A percentile compares a stretch with the other conserved stretches of the same genome.
phyloP scores from a whole-genome alignment of 2,888 invertebrate genomes.

The Xestia xanthographa region DNA sequence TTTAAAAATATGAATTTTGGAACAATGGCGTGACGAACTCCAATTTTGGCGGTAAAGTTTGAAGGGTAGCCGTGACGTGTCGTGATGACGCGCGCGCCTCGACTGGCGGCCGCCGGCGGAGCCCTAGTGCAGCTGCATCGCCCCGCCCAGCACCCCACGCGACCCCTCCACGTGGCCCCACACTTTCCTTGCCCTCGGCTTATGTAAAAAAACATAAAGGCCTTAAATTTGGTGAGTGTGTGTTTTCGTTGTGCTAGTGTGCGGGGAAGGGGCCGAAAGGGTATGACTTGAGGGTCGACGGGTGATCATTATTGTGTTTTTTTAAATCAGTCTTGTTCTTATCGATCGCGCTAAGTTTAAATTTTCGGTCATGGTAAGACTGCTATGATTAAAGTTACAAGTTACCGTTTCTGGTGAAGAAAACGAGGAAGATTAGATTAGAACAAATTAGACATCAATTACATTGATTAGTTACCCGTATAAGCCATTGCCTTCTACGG shows the following conservation, averaged over 20 bases:
- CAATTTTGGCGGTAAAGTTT: slow-evolving; percentile 73
- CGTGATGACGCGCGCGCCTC: slow-evolving; percentile 83
- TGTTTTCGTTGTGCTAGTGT: slow-evolving; percentile 70
- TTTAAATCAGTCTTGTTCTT: slow-evolving; percentile 75
- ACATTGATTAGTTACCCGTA: slow-evolving; percentile 29
- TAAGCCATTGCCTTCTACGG: slow-evolving; percentile 42
- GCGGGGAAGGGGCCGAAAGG: slow-evolving; percentile 78
- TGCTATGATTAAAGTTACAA: slow-evolving; percentile 37
- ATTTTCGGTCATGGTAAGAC: slow-evolving; percentile 56
- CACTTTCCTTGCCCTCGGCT: slow-evolving; percentile 83
- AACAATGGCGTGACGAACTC: slow-evolving; percentile 57
- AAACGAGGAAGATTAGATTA: slow-evolving; percentile 45
- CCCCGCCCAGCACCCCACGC: slow-evolving; percentile 88
- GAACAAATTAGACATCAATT: slow-evolving; percentile 52
- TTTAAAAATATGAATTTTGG: slow-evolving; percentile 40
- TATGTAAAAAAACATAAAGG: slow-evolving; percentile 83
- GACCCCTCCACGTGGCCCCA: slow-evolving; percentile 84
- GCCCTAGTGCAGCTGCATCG: slow-evolving; percentile 88
- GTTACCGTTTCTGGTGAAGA: slow-evolving; percentile 38
- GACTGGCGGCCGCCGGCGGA: slow-evolving; percentile 82
- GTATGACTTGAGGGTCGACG: slow-evolving; percentile 76
- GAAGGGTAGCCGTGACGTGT: slow-evolving; percentile 80
- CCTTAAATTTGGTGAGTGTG: slow-evolving; percentile 59
- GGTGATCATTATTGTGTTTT: slow-evolving; percentile 75
- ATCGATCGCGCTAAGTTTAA: slow-evolving; percentile 68